Evolutionary conservation across 2,888 invertebrate genomes (phyloP), one percentile per base, ranked within the genome.

Genomic region (Chalcosyrphus nemorum): DNA sequence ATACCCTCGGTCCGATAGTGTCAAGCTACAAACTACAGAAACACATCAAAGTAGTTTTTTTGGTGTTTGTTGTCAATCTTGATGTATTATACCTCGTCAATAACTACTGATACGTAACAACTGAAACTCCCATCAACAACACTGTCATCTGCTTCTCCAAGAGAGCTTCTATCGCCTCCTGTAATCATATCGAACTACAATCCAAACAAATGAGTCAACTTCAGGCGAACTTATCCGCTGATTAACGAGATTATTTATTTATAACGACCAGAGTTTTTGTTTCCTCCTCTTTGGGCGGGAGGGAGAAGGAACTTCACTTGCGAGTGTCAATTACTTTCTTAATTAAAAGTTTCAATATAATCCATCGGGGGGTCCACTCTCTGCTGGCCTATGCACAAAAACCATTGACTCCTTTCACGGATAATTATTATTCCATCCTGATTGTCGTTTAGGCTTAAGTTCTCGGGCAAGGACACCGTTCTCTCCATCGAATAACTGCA

Each of bases 311-410:
- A 71, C 43, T 41, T 50, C 41, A 29, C 45, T 50, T 45, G 32
- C 56, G 9, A 76, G 41, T 56, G 71, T 47, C 71, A 77, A 63
- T 71, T 63, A 71, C 54, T 77, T 77, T 71, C 29, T 52, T 41
- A 71, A 71, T 71, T 71, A 77, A 77, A 77, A 77, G 38, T 63
- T 77, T 63, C 19, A 24, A 52, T 54, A 54, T 43, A 9, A 29
- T 41, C 47, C 21, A 19, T 19, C 17, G 38, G 13, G 38, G 11
- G 2, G 5, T 7, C 9, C 17, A 45, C 15, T 17, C n/a, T 45
- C 19, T 19, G 0, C 32, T 47, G 41, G 15, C 35, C 52, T 24
- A 66, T n/a, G 15, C 19, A 24, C n/a, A n/a, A n/a, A n/a, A 9
- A 13, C 13, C 2, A 4, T 50, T 13, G n/a, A n/a, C n/a, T 24